phyloP scores from a whole-genome alignment of 2,113 vertebrate genomes.

The Oncorhynchus mykiss region DNA sequence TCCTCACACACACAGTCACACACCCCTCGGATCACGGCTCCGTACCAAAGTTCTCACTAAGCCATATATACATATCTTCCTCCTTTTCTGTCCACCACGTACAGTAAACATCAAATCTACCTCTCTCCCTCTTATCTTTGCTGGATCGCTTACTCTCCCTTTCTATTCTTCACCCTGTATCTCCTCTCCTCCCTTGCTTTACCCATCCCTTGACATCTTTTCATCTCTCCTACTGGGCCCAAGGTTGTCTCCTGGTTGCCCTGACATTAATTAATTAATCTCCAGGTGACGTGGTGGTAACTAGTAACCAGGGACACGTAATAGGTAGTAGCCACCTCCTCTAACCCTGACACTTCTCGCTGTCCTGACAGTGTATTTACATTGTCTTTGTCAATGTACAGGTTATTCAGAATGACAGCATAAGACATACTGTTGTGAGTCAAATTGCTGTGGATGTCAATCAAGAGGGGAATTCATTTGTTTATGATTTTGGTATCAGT shows the following conservation, averaged over 20 bases:
- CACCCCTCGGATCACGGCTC: constrained; percentile 18
- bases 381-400: not conserved
- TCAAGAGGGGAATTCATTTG: no score
- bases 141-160: constrained; percentile 14
- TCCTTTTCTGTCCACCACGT: not conserved
- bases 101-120: not conserved
- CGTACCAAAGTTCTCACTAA: not conserved
- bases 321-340: not conserved
- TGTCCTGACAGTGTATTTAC: not conserved
- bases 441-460: no score
- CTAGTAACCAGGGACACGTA: constrained; percentile 45
- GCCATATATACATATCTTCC: no score
- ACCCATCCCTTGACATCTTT: constrained; percentile 27
- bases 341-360: no score
- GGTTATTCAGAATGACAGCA: no score
- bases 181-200: constrained; percentile 29
- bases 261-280: constrained; percentile 71
- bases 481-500: no score
- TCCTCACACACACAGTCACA: not conserved
- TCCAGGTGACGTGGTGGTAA: constrained; percentile 64
- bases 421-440: no score
- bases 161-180: constrained; percentile 11
- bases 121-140: constrained; percentile 2
- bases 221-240: constrained; percentile 16
- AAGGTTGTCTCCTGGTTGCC: constrained; percentile 47